Base-by-base conservation (phyloP, 64 coral and sea anemone genomes). In the Acropora tenuis region DNA sequence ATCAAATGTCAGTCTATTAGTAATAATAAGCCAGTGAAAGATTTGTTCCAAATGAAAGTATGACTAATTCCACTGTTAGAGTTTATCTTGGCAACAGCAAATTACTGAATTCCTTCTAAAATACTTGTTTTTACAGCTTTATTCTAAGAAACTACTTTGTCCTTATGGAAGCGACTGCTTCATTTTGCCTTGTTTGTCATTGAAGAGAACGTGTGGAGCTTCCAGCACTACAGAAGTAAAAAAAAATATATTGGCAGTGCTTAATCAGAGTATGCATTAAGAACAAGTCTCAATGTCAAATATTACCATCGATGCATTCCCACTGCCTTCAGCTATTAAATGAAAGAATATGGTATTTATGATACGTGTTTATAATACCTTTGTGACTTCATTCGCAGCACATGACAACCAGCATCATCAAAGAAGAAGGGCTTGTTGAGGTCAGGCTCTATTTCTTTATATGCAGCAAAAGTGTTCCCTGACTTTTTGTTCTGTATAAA, bases 321-420 rank as follows among this genome's bases (percentile, higher is more conserved):
- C 67, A 71, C 67, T 71, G 67, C 59, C 59, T 63, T 63, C 59
- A 63, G 59, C 59, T 63, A 63, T 63, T 63, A 63, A 63, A 63
- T 63, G 59, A 63, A 63, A 63, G 59, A 63, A 63, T 63, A 15
- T 13, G 59, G 59, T 63, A 63, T 63, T 63, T 63, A 63, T 63
- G 59, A 63, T 63, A 63, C 59, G 59, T 63, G 59, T 63, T 71
- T 20, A n/a, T 71, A 71, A 5, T 59, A 91, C 90, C 68, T 91
- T 43, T 83, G 8, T 43, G 1, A 18, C 15, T 50, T 91, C 79
- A 91, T 84, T 47, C 79, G 82, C 4, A 91, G 57, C 1, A 69
- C 16, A 72, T 91, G 89, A 91, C 73, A 68, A 5, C 89, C 89
- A 83, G 69, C 89, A 72, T 83, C 40, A 11, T 84, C 3, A 73